Conservation (phyloP, 2,113 vertebrate species). For the Todiramphus saurophagus region DNA sequence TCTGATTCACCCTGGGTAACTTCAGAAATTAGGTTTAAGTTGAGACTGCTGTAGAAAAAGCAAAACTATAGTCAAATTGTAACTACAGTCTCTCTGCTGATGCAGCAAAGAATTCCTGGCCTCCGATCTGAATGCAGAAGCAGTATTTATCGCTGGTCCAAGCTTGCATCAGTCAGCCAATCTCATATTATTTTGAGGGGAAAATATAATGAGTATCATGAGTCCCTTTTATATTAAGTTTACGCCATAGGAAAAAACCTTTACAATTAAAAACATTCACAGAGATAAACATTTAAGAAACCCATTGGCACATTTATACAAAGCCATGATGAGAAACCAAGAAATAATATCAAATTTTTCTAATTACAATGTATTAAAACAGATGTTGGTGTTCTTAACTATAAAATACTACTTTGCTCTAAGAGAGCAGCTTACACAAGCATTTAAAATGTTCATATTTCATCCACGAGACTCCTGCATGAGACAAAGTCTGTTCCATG, state of each 20-base stretch:
- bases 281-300: neutral
- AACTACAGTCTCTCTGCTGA: neutral
- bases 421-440: neutral
- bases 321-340: neutral
- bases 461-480: neutral
- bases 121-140: neutral
- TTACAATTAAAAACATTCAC: neutral
- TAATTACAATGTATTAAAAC: neutral
- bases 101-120: neutral
- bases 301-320: accelerated
- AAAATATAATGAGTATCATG: neutral
- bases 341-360: neutral
- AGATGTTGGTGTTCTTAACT: neutral
- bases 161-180: neutral
- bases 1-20: constrained; percentile 19
- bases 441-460: neutral
- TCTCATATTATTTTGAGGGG: neutral
- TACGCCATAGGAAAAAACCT: neutral
- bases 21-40: neutral
- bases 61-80: neutral
- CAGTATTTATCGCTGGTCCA: neutral
- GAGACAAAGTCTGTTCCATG: neutral
- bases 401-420: neutral
- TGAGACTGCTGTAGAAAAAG: neutral
- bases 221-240: neutral